Evolutionary conservation across 2,113 vertebrate genomes (phyloP).

Genomic region (Ictidomys tridecemlineatus): DNA sequence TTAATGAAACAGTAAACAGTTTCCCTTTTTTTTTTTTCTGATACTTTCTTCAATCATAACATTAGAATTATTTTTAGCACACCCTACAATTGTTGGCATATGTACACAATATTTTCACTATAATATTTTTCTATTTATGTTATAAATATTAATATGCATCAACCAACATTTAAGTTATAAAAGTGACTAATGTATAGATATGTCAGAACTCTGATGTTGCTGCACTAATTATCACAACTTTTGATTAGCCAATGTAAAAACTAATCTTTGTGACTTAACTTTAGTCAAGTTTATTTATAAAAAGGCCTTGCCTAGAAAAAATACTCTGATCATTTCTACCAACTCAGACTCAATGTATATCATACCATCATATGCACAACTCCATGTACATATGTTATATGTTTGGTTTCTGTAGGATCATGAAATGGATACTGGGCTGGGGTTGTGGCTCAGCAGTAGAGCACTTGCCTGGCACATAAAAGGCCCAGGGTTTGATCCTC

Average conservation of each 20-base stretch:
- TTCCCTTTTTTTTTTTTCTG: neutral
- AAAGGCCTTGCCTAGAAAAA: neutral
- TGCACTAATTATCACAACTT: neutral
- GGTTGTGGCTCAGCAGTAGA: too few relatives aligned
- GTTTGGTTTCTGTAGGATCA: neutral
- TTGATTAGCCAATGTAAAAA: neutral
- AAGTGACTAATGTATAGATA: neutral
- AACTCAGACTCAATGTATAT: neutral
- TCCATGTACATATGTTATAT: neutral
- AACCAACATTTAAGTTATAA: neutral
- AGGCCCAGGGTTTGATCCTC: too few relatives aligned
- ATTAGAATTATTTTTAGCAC: neutral
- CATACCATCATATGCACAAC: neutral
- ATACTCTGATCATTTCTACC: neutral
- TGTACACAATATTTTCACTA: neutral
- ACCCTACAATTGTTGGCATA: neutral
- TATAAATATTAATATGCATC: neutral
- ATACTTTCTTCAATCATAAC: neutral
- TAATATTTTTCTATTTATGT: neutral
- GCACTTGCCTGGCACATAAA: too few relatives aligned
- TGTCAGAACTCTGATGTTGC: neutral
- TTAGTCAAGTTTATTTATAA: neutral
- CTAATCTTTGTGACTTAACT: neutral
- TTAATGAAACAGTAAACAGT: neutral
- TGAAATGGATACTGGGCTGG: neutral